phyloP scores from a whole-genome alignment of 1,140 invertebrate genomes.

The Aethina tumida region DNA sequence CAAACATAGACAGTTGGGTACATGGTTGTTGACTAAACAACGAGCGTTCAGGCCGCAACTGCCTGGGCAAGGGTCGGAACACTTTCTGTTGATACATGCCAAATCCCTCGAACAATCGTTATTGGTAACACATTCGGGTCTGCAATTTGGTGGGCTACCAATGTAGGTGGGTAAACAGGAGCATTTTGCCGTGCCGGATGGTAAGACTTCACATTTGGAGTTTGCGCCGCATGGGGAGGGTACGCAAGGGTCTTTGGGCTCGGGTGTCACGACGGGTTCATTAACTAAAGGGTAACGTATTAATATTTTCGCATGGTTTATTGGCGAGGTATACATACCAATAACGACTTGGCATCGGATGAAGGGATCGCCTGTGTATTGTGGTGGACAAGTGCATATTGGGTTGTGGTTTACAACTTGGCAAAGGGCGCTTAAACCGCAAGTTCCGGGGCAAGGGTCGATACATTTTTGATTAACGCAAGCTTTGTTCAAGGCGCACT shows the following conservation, averaged over 20 bases:
- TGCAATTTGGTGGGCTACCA: slow-evolving; percentile 55
- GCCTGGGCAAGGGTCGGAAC: slow-evolving; percentile 63
- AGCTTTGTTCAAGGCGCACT: slow-evolving; percentile 51
- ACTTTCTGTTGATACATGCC: slow-evolving; percentile 53
- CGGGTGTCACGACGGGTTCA: slow-evolving; percentile 14
- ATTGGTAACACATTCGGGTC: slow-evolving; percentile 56
- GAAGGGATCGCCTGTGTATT: slow-evolving; percentile 60
- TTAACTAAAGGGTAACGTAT: background rate
- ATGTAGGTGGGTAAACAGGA: slow-evolving; percentile 49
- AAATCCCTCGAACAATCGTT: slow-evolving; percentile 49
- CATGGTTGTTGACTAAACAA: slow-evolving; percentile 65
- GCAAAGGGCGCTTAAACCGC: slow-evolving; percentile 55
- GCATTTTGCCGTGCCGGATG: slow-evolving; percentile 46
- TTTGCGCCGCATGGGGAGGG: slow-evolving; percentile 71
- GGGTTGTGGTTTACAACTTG: slow-evolving; percentile 58
- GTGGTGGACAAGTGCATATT: slow-evolving; percentile 52
- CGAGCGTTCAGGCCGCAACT: slow-evolving; percentile 61
- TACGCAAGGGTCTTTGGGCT: slow-evolving; percentile 49
- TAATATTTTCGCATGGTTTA: background rate
- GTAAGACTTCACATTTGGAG: slow-evolving; percentile 51
- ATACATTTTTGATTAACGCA: slow-evolving; percentile 56
- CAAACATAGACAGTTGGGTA: slow-evolving; percentile 60
- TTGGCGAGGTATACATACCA: slow-evolving; percentile 16
- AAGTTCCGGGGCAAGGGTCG: slow-evolving; percentile 59
- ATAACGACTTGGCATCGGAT: slow-evolving; percentile 39